A percentile compares a stretch with the other conserved stretches of the same genome.
Conservation (phyloP, 2,113 vertebrate genomes). For the Nicator chloris region DNA sequence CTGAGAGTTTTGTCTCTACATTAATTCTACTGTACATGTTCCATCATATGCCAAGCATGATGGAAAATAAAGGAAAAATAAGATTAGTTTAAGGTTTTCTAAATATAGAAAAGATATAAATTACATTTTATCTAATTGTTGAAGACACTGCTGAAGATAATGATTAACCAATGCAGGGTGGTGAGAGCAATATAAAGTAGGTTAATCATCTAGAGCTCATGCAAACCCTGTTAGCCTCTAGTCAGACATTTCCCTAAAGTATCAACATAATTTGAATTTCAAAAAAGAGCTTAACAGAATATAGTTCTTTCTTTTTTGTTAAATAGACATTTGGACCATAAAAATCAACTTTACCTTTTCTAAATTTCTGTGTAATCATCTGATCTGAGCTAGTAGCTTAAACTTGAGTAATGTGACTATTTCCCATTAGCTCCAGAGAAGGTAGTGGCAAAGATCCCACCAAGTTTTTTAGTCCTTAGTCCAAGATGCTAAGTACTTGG, state of each 20-base stretch:
- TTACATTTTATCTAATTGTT: conserved; percentile 40
- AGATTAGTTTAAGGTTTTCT: background rate
- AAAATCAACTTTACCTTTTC: conserved; percentile 29
- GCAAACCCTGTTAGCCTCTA: conserved; percentile 20
- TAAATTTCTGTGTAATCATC: conserved; percentile 2
- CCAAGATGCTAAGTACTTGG: background rate
- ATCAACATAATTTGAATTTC: conserved; percentile 58
- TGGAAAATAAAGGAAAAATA: conserved; percentile 13
- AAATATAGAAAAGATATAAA: conserved; percentile 26
- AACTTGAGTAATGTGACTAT: background rate
- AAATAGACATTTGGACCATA: conserved; percentile 3
- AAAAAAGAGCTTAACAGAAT: conserved; percentile 35
- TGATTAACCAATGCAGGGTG: conserved; percentile 26
- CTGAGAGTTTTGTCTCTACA: background rate
- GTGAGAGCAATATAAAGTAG: conserved; percentile 43
- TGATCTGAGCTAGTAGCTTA: background rate
- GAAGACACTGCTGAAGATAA: conserved; percentile 28
- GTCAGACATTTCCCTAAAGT: conserved; percentile 40
- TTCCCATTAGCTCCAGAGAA: background rate
- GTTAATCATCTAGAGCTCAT: conserved; percentile 50
- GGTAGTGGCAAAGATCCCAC: background rate
- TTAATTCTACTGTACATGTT: background rate
- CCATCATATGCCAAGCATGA: background rate
- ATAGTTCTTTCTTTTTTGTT: conserved; percentile 23
- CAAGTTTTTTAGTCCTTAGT: background rate